These are phyloP conservation scores for Macroglossus sobrinus DNA, from an alignment of 2,113 vertebrate species.

Conservation along the genomic window DNA sequence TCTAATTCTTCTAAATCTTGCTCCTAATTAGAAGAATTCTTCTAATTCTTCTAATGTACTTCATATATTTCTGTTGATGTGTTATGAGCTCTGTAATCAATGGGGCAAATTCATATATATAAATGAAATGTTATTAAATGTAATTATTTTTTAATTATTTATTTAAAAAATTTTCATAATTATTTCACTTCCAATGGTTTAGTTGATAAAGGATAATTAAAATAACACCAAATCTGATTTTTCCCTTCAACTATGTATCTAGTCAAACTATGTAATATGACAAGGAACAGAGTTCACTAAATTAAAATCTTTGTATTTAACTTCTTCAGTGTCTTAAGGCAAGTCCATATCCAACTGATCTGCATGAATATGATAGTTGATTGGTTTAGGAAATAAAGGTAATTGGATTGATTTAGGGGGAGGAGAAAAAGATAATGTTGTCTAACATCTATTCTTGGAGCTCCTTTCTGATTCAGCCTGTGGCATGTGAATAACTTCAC, in stretches of 20 bases:
- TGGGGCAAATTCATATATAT: neutral
- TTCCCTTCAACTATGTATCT: neutral
- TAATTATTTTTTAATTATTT: neutral
- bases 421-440: neutral
- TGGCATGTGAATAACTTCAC: neutral
- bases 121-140: neutral
- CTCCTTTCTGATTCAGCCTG: neutral
- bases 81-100: neutral
- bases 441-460: neutral
- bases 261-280: neutral
- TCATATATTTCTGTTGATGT: neutral
- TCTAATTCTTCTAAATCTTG: too few relatives aligned
- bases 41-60: neutral
- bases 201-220: neutral
- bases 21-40: too few relatives aligned
- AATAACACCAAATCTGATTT: neutral
- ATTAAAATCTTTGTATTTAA: neutral
- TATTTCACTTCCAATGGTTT: neutral
- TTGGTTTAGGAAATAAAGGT: neutral
- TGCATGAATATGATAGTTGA: neutral
- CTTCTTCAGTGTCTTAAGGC: neutral
- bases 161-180: neutral
- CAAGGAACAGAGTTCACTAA: neutral
- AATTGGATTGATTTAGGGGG: neutral
- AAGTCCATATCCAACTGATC: neutral